Conservation (phyloP, 2,113 vertebrate genomes). For the Otus sunia region DNA sequence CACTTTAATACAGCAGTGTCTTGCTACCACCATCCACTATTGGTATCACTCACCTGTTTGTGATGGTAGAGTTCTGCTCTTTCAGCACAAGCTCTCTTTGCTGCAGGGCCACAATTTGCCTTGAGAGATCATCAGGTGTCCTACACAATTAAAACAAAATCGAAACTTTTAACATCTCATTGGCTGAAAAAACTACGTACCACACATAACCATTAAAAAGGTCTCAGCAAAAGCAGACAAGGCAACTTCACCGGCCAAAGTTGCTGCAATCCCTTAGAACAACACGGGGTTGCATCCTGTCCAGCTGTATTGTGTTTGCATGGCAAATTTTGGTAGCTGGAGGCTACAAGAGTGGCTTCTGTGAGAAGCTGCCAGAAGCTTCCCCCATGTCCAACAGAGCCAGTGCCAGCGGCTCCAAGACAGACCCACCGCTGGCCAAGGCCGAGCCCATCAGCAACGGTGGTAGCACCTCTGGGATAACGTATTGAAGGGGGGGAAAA, state of each 20-base stretch:
- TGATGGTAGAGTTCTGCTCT: constrained; percentile 86
- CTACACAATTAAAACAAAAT: constrained; percentile 61
- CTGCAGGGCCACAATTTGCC: constrained; percentile 90
- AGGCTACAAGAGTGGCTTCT: too few relatives aligned
- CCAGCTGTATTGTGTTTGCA: not conserved
- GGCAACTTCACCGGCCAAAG: not conserved
- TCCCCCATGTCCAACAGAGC: too few relatives aligned
- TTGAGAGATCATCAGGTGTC: constrained; percentile 93
- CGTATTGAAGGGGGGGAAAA: too few relatives aligned
- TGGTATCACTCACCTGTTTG: constrained; percentile 79
- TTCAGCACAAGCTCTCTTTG: constrained; percentile 88
- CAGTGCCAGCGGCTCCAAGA: too few relatives aligned
- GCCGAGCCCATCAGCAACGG: too few relatives aligned
- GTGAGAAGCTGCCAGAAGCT: too few relatives aligned
- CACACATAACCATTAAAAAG: not conserved
- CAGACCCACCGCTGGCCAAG: too few relatives aligned
- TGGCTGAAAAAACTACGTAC: not conserved
- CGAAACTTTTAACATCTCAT: not conserved
- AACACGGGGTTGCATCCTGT: not conserved
- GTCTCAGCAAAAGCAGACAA: not conserved
- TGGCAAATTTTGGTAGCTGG: too few relatives aligned
- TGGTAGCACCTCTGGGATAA: too few relatives aligned
- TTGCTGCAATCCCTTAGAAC: not conserved
- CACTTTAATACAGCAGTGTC: not conserved
- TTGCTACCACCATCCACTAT: not conserved